Evolutionary conservation across 2,888 invertebrate genomes (phyloP).

Genomic region (Eupelmus urozonus): DNA sequence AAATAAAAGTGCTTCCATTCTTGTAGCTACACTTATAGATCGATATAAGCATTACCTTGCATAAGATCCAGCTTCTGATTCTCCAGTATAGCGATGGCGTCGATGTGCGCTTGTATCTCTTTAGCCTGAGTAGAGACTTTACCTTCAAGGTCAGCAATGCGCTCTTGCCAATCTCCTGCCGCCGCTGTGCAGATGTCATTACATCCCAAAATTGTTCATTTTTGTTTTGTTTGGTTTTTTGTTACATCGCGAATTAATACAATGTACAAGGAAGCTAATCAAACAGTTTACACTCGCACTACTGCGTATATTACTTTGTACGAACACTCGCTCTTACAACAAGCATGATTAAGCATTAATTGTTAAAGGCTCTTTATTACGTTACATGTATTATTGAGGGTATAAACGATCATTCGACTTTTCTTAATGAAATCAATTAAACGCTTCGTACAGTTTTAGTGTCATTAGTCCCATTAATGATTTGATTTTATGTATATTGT

Average conservation of each 20-base stretch:
- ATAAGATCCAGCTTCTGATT: slow-evolving; percentile 84
- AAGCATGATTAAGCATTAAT: slow-evolving; percentile 38
- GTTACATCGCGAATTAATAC: neutral
- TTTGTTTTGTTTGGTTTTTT: slow-evolving; percentile 30
- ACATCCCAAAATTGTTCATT: slow-evolving; percentile 65
- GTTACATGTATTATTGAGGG: neutral
- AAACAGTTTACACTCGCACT: neutral
- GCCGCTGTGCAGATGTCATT: slow-evolving; percentile 74
- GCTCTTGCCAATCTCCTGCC: slow-evolving; percentile 72
- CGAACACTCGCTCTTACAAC: neutral
- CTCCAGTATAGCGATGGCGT: slow-evolving; percentile 81
- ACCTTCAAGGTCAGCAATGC: slow-evolving; percentile 72
- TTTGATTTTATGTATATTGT: too few relatives aligned
- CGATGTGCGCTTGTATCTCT: slow-evolving; percentile 79
- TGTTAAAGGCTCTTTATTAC: slow-evolving; percentile 9
- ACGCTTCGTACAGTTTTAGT: neutral
- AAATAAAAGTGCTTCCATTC: neutral
- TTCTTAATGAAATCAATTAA: slow-evolving; percentile 37
- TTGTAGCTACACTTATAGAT: neutral
- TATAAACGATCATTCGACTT: slow-evolving; percentile 29
- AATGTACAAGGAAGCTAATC: slow-evolving; percentile 19
- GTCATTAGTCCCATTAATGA: neutral
- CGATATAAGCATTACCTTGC: slow-evolving; percentile 80
- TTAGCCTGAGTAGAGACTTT: slow-evolving; percentile 71
- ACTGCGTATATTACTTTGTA: neutral